phyloP scores from a whole-genome alignment of 2,113 vertebrate genomes.

The Sinosuthora webbiana region DNA sequence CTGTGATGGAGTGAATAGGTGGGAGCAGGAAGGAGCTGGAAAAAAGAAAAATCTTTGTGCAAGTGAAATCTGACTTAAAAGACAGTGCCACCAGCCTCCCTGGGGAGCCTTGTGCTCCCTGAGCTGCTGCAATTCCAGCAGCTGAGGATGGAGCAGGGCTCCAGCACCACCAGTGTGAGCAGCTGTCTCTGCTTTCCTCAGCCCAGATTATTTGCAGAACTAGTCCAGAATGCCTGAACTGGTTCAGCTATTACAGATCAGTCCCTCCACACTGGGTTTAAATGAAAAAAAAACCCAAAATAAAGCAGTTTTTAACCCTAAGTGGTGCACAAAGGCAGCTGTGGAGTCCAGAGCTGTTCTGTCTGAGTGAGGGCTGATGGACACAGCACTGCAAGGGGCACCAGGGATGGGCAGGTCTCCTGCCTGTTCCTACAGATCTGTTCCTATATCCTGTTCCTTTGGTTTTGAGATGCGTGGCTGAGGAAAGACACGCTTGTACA shows the following conservation, averaged over 20 bases:
- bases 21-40: neutral
- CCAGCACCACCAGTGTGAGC: neutral
- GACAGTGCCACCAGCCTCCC: neutral
- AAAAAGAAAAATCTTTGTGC: neutral
- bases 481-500: rapidly evolving
- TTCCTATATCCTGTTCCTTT: neutral
- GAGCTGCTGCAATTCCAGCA: neutral
- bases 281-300: neutral
- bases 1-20: neutral
- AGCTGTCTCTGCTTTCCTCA: neutral
- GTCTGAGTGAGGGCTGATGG: rapidly evolving
- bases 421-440: rapidly evolving
- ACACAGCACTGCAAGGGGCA: rapidly evolving
- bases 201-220: neutral
- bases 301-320: neutral
- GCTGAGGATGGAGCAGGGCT: neutral
- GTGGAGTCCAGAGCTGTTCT: neutral
- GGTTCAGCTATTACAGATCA: neutral
- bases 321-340: neutral
- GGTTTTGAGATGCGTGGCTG: rapidly evolving
- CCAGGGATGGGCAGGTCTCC: rapidly evolving
- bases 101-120: neutral
- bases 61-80: neutral
- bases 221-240: neutral
- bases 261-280: neutral